Conservation (phyloP, 2,888 invertebrate species). For the Caenorhabditis doughertyi region DNA sequence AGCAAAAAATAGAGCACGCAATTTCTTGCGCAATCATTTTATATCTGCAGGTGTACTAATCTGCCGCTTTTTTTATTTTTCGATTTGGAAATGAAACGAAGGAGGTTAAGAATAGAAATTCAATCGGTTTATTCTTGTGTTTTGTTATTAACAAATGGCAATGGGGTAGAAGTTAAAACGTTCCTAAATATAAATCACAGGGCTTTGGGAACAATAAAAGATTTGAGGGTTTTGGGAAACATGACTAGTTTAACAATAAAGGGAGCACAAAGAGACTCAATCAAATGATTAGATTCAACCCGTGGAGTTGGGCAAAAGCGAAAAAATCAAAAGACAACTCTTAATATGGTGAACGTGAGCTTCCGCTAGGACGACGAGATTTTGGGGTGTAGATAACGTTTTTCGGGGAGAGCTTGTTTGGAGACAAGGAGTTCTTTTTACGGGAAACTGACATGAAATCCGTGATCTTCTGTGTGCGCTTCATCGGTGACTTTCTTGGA, state of each 20-base stretch:
- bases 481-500: constrained; percentile 54
- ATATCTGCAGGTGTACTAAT: background rate
- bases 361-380: constrained; percentile 27
- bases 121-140: constrained; percentile 23
- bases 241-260: constrained; percentile 40
- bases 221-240: background rate
- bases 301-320: constrained; percentile 12
- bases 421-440: constrained; percentile 42
- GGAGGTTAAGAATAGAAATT: background rate
- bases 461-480: constrained; percentile 55
- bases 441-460: constrained; percentile 38
- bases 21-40: constrained; percentile 4
- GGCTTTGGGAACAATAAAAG: constrained; percentile 41
- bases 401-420: constrained; percentile 10
- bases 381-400: constrained; percentile 35
- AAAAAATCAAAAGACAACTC: constrained; percentile 11
- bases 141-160: constrained; percentile 24
- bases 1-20: constrained; percentile 15
- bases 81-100: background rate
- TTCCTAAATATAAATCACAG: constrained; percentile 48
- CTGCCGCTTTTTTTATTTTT: background rate
- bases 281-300: constrained; percentile 44
- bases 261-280: constrained; percentile 23
- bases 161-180: constrained; percentile 9
- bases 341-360: constrained; percentile 40